Base-by-base conservation (phyloP, 2,888 invertebrate genomes). In the Stenolophus ochropezus region DNA sequence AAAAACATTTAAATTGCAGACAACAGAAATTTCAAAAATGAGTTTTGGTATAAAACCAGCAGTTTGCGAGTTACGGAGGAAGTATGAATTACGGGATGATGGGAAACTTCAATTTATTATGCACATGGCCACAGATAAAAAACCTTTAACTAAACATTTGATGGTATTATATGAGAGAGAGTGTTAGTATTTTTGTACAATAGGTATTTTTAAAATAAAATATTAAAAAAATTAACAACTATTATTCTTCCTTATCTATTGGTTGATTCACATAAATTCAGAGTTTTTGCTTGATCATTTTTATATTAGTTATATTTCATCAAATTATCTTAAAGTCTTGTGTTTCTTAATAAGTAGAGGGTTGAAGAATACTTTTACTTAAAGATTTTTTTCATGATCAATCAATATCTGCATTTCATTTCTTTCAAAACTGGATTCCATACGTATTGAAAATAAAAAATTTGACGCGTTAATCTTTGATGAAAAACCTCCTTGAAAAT, bases 101-200 rank as follows among this genome's bases (percentile, higher is more conserved):
- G 87, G 89, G 33, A 87, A 85, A 0, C 85, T 93, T 82, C 89
- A 91, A 84, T 87, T 92, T 0, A 87, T 87, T 21, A 73, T 92
- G 5, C 89, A 84, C 51, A 93, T 93, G 93, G 91, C 91, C 53
- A 93, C 93, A 0, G 89, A 90, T n/a, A 89, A 86, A 4, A 91
- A 91, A 6, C 89, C 91, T 0, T 56, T 92, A 81, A 90, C 90
- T 0, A 90, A 92, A 84, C 93, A 93, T 88, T 88, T 93, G 74
- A 88, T 87, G 71, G 91, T 91, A 2, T 86, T 89, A 51, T 93
- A 93, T 86, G 87, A 87, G 6, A 91, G 86, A 11, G 5, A 20
- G 4, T 73, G 73, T 21, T 33, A n/a, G 18, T 71, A 71, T 69
- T 42, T 33, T 33, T 71, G 11, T 18, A 42, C 27, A 14, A 21